A percentile compares a stretch with the other conserved stretches of the same genome.
Conservation (phyloP, 2,113 vertebrate species). For the Nothobranchius kuhntae region DNA sequence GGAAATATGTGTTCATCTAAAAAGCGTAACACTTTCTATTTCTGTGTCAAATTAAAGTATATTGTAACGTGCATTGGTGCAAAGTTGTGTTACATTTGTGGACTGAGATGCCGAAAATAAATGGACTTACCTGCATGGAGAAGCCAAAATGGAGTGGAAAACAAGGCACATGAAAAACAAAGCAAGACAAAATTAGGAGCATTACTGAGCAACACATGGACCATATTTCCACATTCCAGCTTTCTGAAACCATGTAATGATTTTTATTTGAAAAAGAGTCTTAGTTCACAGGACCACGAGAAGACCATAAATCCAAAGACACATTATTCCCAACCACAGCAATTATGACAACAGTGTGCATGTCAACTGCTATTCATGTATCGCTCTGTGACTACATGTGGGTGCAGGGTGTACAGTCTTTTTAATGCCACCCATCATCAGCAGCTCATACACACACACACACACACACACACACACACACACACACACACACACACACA, state of each 20-base stretch:
- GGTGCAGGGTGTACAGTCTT: conserved; percentile 27
- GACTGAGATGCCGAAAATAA: conserved; percentile 16
- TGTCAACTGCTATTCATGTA: conserved; percentile 63
- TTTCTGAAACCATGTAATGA: conserved; percentile 62
- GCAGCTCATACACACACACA: not conserved
- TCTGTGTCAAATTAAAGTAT: not conserved
- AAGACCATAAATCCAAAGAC: conserved; percentile 69
- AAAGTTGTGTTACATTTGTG: conserved; percentile 18
- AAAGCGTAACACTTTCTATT: conserved; percentile 29
- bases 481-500: no score
- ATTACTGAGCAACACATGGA: conserved; percentile 59
- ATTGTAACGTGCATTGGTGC: not conserved
- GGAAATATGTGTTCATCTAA: conserved; percentile 31
- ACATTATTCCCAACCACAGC: conserved; percentile 66
- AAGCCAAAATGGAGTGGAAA: conserved; percentile 23
- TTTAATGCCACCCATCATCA: conserved; percentile 62
- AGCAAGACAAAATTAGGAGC: conserved; percentile 55
- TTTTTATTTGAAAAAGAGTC: conserved; percentile 66
- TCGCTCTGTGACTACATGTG: conserved; percentile 12
- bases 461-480: no score
- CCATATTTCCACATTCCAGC: conserved; percentile 56
- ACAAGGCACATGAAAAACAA: conserved; percentile 51
- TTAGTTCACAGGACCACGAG: conserved; percentile 61
- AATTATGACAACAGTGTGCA: conserved; percentile 67
- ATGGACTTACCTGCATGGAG: conserved; percentile 70